Percentiles rank a stretch among this genome's conserved stretches.
These are phyloP conservation scores for Linhomoeus sp. DNA, from an alignment of 2,888 invertebrate species.

Conservation along the genomic window DNA sequence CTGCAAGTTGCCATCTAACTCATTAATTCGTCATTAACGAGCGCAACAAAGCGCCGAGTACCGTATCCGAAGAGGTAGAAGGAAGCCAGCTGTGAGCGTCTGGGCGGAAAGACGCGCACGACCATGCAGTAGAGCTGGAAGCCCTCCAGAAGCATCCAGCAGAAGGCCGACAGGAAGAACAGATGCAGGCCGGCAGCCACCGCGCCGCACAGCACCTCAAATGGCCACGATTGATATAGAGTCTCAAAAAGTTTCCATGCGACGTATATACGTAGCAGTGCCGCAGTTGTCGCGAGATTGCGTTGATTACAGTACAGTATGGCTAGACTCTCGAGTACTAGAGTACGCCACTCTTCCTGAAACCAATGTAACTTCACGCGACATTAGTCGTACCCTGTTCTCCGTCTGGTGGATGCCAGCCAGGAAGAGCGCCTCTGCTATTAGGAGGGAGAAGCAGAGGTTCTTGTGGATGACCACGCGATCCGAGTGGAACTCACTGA, in stretches of 20 bases:
- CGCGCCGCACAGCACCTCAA: conserved; percentile 21
- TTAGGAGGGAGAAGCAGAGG: conserved; percentile 64
- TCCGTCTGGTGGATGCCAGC: conserved; percentile 63
- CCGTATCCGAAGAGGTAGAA: no score
- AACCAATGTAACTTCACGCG: no score
- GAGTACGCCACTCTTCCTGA: no score
- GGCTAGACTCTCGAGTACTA: no score
- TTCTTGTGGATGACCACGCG: conserved; percentile 86
- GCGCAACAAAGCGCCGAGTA: no score
- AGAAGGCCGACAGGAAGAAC: conserved; percentile 33
- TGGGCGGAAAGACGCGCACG: conserved; percentile 13
- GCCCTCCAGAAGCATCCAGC: conserved; percentile 38
- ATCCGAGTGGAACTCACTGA: conserved; percentile 33
- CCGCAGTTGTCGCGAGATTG: no score
- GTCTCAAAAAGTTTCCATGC: no score
- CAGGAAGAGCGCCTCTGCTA: conserved; percentile 73
- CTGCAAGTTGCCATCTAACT: conserved; percentile 9
- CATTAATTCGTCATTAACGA: no score
- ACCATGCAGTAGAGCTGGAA: conserved; percentile 36
- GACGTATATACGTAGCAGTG: no score
- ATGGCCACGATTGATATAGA: no score
- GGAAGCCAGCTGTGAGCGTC: no score
- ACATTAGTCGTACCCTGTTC: conserved; percentile 7
- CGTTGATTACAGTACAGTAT: no score
- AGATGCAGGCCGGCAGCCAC: conserved; percentile 34